phyloP scores from a whole-genome alignment of 2,797 vertebrate genomes.

The Poecilia picta region DNA sequence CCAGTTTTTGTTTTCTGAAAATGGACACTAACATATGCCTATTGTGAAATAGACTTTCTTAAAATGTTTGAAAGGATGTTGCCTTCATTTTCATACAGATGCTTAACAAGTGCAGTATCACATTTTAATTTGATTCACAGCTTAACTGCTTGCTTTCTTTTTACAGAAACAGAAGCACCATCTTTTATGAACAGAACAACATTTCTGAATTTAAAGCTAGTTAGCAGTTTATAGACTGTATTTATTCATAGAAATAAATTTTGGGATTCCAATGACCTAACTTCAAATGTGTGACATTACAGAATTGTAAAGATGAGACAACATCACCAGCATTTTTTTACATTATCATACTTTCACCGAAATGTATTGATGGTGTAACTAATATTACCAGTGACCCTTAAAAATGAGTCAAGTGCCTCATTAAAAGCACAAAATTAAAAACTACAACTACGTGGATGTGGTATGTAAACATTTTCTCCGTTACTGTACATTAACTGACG shows the following conservation, averaged over 20 bases:
- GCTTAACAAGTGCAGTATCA: slow-evolving; percentile 8
- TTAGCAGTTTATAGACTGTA: not conserved
- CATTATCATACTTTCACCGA: not conserved
- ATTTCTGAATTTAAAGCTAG: not conserved
- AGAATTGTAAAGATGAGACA: too few species aligned
- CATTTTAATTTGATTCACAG: not conserved
- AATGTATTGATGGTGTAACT: not conserved
- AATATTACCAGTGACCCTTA: not conserved
- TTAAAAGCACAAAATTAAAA: not conserved
- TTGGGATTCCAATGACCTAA: not conserved
- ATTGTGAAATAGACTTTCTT: slow-evolving; percentile 13
- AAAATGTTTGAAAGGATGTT: slow-evolving; percentile 4
- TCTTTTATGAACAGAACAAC: not conserved
- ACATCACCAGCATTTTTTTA: too few species aligned
- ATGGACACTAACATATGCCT: slow-evolving; percentile 18
- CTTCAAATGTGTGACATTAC: not conserved
- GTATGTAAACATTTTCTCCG: not conserved
- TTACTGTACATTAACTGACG: slow-evolving; percentile 8
- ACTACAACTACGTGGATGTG: not conserved
- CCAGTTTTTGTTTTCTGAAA: slow-evolving; percentile 50
- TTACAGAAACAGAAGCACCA: not conserved
- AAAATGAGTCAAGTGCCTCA: not conserved
- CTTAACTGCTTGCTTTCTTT: not conserved
- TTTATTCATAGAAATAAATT: not conserved
- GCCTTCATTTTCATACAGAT: not conserved